phyloP scores from a whole-genome alignment of 1,140 invertebrate species.

The Cylas formicarius region DNA sequence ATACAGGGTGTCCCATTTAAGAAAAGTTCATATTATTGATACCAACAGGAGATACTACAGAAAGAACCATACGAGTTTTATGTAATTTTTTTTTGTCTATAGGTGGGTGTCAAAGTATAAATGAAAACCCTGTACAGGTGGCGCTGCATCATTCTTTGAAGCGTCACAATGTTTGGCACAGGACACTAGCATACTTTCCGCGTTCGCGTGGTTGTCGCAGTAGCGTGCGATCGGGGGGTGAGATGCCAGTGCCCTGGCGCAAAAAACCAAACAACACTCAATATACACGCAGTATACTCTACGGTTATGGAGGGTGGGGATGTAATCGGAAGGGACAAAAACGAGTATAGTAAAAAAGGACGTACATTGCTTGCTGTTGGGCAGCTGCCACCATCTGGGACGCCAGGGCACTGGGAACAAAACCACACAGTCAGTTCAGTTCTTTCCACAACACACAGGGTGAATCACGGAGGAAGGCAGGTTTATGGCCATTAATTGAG shows the following conservation, averaged over 20 bases:
- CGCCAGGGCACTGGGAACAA: slow-evolving; percentile 86
- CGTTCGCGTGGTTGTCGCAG: no score
- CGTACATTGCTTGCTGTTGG: slow-evolving; percentile 86
- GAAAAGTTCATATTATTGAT: no score
- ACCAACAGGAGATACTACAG: no score
- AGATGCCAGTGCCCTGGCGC: slow-evolving; percentile 77
- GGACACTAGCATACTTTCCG: slow-evolving; percentile 66
- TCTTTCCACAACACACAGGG: slow-evolving; percentile 24
- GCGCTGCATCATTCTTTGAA: no score
- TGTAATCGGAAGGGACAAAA: slow-evolving; percentile 1
- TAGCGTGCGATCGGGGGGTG: no score
- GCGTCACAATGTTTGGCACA: slow-evolving; percentile 51
- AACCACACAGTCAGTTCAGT: slow-evolving; percentile 16
- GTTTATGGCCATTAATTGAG: slow-evolving; percentile 7
- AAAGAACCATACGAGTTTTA: no score
- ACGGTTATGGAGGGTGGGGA: background rate
- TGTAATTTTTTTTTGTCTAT: no score
- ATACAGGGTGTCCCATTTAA: no score
- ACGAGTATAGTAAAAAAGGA: slow-evolving; percentile 35
- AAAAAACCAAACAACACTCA: slow-evolving; percentile 36
- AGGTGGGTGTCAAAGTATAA: no score
- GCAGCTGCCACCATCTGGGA: slow-evolving; percentile 88
- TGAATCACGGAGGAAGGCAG: slow-evolving; percentile 21
- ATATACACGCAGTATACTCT: background rate
- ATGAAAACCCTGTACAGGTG: no score